These are phyloP conservation scores for Radopholus similis DNA, from an alignment of 1,140 invertebrate genomes.

Conservation along the genomic window DNA sequence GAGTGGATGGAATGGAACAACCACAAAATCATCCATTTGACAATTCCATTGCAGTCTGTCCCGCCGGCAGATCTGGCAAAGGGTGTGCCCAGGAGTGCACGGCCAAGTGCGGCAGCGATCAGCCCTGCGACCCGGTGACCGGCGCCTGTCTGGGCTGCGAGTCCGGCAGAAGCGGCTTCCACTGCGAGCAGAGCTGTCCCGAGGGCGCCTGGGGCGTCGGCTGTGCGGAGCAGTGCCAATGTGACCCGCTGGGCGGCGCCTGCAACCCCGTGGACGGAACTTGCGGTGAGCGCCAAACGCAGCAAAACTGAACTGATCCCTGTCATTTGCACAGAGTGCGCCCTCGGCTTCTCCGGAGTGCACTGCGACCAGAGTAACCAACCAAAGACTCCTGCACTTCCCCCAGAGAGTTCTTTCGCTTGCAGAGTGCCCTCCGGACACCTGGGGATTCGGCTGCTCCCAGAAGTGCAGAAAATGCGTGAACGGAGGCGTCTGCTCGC, in stretches of 20 bases:
- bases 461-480: slow-evolving; percentile 47
- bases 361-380: slow-evolving; percentile 37
- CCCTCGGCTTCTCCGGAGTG: slow-evolving; percentile 58
- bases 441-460: slow-evolving; percentile 66
- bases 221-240: slow-evolving; percentile 32
- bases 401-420: slow-evolving; percentile 14
- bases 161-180: slow-evolving; percentile 75
- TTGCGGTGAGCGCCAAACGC: slow-evolving; percentile 34
- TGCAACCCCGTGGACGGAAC: slow-evolving; percentile 60
- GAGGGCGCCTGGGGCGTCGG: slow-evolving; percentile 43
- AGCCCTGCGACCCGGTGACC: slow-evolving; percentile 73
- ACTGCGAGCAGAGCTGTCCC: slow-evolving; percentile 72
- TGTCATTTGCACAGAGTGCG: slow-evolving; percentile 42
- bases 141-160: slow-evolving; percentile 74
- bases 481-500: slow-evolving; percentile 67
- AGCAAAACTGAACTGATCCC: background rate
- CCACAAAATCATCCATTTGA: background rate
- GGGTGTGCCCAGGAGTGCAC: slow-evolving; percentile 54
- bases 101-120: slow-evolving; percentile 76
- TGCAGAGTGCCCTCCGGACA: slow-evolving; percentile 58
- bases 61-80: slow-evolving; percentile 53
- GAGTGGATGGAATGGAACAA: background rate
- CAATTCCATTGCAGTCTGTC: slow-evolving; percentile 37
- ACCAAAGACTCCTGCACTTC: slow-evolving; percentile 63
- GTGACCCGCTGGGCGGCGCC: slow-evolving; percentile 18